A percentile compares a stretch with the other conserved stretches of the same genome.
phyloP scores from a whole-genome alignment of 2,888 invertebrate genomes.

The Azorinus chamasolen region DNA sequence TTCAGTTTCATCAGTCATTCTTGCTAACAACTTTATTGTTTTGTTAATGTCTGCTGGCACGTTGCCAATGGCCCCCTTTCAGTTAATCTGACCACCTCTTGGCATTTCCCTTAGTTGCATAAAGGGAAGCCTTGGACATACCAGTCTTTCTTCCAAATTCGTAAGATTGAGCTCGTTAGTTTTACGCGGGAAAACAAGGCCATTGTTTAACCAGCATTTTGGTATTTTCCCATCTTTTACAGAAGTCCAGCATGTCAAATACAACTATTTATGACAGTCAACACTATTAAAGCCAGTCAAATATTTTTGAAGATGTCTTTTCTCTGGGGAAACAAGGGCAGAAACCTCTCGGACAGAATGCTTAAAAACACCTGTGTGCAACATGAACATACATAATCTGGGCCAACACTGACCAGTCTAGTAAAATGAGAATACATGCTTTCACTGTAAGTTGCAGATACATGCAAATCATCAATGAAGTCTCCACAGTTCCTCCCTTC shows the following conservation, averaged over 20 bases:
- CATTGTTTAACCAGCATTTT: constrained; percentile 31
- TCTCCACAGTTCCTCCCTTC: too few relatives aligned
- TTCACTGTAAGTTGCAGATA: too few relatives aligned
- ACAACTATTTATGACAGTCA: constrained; percentile 36
- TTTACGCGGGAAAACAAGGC: constrained; percentile 39
- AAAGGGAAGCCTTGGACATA: constrained; percentile 55
- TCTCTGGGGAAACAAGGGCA: neutral
- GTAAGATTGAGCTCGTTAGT: constrained; percentile 46
- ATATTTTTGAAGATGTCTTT: too few relatives aligned
- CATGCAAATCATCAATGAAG: too few relatives aligned
- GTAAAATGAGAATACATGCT: constrained; percentile 3
- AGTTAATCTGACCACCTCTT: constrained; percentile 48
- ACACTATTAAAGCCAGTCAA: too few relatives aligned
- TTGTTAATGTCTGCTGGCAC: constrained; percentile 63
- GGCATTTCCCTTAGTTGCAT: constrained; percentile 53
- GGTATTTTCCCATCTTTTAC: constrained; percentile 27
- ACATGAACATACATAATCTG: constrained; percentile 19
- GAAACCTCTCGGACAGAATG: neutral
- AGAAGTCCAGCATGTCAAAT: constrained; percentile 11
- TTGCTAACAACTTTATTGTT: constrained; percentile 54
- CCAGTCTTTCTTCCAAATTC: constrained; percentile 50
- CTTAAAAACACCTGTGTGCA: too few relatives aligned
- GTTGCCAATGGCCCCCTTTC: constrained; percentile 64
- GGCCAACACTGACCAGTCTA: neutral
- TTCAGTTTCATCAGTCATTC: constrained; percentile 41